Conservation (phyloP, 2,888 invertebrate genomes). For the Chesias legatella region DNA sequence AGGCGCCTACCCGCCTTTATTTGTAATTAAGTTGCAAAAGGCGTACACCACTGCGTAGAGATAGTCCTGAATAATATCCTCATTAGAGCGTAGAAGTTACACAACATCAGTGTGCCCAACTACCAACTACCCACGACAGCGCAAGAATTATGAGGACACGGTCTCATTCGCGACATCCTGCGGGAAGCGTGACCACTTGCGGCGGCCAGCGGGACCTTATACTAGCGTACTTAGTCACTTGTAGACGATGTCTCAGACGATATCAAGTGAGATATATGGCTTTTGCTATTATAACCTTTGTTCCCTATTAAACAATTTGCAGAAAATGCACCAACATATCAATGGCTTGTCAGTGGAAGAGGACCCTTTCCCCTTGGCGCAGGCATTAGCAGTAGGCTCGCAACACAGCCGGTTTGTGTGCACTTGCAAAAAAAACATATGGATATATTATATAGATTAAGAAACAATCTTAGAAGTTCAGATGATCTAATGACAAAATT, state of each 20-base stretch:
- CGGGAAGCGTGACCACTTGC: conserved; percentile 70
- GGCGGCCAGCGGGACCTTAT: conserved; percentile 68
- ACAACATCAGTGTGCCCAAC: conserved; percentile 56
- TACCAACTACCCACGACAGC: conserved; percentile 66
- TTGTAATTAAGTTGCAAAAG: conserved; percentile 58
- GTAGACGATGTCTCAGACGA: conserved; percentile 69
- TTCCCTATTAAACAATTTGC: conserved; percentile 39
- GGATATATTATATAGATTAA: too few relatives aligned
- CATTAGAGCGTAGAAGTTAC: conserved; percentile 60
- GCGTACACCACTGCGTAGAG: conserved; percentile 45
- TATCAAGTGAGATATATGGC: conserved; percentile 55
- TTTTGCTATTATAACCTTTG: conserved; percentile 32
- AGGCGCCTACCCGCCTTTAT: conserved; percentile 48
- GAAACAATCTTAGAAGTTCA: too few relatives aligned
- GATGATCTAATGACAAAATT: too few relatives aligned
- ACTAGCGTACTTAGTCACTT: conserved; percentile 45
- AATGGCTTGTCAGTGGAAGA: conserved; percentile 4
- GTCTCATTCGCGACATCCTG: conserved; percentile 78
- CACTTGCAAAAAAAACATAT: too few relatives aligned
- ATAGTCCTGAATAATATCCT: conserved; percentile 69
- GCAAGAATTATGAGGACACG: conserved; percentile 74
- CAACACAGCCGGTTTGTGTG: too few relatives aligned
- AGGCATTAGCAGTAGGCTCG: too few relatives aligned
- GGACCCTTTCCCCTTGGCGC: background rate
- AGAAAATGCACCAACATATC: conserved; percentile 20